Percentiles rank a stretch among this genome's conserved stretches.
Evolutionary conservation across 1,140 invertebrate genomes (phyloP).

Genomic region (Geopemphigus sp.): DNA sequence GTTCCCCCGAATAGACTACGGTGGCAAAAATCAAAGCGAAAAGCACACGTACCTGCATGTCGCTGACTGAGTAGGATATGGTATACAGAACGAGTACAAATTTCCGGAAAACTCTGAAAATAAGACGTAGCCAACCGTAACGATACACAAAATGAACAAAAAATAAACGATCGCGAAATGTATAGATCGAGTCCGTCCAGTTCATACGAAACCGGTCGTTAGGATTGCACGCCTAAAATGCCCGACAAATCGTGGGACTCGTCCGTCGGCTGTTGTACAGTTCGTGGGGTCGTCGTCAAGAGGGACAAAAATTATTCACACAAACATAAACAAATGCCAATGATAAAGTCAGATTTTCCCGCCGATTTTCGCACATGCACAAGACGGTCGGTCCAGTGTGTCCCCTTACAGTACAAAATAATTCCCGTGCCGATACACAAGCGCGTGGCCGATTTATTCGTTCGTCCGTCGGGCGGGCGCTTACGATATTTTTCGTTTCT

Average conservation of each 20-base stretch:
- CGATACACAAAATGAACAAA: too few relatives aligned
- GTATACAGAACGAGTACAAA: not conserved
- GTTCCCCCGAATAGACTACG: too few relatives aligned
- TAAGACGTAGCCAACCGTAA: too few relatives aligned
- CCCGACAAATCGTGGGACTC: not conserved
- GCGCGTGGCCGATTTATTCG: too few relatives aligned
- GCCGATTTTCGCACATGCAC: constrained; percentile 41
- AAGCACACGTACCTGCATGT: constrained; percentile 2
- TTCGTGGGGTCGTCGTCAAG: too few relatives aligned
- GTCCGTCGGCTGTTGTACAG: not conserved
- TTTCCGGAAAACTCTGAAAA: not conserved
- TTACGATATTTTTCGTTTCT: too few relatives aligned
- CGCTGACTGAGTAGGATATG: too few relatives aligned
- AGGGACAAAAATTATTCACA: constrained; percentile 17
- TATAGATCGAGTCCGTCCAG: not conserved
- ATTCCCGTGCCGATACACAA: too few relatives aligned
- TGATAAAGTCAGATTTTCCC: constrained; percentile 47
- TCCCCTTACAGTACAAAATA: not conserved
- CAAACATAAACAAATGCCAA: constrained; percentile 37
- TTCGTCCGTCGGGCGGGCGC: too few relatives aligned
- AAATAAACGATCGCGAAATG: not conserved
- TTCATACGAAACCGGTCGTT: not conserved
- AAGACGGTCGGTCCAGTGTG: not conserved
- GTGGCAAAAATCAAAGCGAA: not conserved
- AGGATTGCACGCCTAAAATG: not conserved